Base-by-base conservation (phyloP, 2,888 invertebrate species). In the Antheraea assamensis region DNA sequence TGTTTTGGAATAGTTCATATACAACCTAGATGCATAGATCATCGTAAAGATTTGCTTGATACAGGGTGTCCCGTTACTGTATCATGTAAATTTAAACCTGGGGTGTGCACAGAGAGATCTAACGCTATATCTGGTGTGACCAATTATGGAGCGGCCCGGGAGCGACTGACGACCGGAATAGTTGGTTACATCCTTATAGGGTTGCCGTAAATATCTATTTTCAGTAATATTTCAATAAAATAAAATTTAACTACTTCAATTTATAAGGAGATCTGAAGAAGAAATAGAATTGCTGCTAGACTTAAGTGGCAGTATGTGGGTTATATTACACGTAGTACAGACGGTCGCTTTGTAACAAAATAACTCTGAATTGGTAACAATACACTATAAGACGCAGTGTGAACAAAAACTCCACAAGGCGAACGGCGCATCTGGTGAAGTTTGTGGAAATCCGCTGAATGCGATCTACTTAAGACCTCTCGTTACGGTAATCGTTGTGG, bases 121-220 rank as follows among this genome's bases (percentile, higher is more conserved):
- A 76, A 78, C 27, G 15, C 82, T 86, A 84, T 79, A 86, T 83
- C 78, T 76, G 84, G 78, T 79, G 83, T 83, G 74, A 49, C 88
- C 88, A 87, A 88, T 77, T 87, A 85, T 81, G 88, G 85, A 76
- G 82, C 82, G 83, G 75, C 71, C 77, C 76, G 81, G 85, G 83
- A 80, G 78, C 78, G 74, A 30, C 74, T 75, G 42, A 73, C 78
- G 80, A 84, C 84, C 76, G 80, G 85, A 88, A 88, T 89, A 88
- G 84, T 77, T 73, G 73, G 72, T 74, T 77, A 78, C 79, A 80
- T 82, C 81, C 80, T 75, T 75, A 73, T 77, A 87, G 87, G 88
- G 88, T 73, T 84, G 80, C n/a, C 79, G 30, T 66, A 21, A 49
- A 68, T 27, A 31, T n/a, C 52, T 21, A 42, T 61, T 71, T 42